Conservation (phyloP, 2,113 vertebrate species). For the Dipodomys merriami region DNA sequence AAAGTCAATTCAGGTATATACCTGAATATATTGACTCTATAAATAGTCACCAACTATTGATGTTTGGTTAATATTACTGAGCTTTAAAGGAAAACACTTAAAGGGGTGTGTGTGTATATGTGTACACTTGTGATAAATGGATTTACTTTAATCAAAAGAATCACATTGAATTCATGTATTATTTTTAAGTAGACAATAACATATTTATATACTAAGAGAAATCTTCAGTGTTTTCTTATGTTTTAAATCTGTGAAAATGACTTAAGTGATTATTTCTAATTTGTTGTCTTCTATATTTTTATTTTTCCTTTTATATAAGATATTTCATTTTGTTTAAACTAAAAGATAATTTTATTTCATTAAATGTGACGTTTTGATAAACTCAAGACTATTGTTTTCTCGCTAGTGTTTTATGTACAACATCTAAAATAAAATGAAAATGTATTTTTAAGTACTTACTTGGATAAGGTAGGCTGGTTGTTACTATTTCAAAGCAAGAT, state of each 20-base stretch:
- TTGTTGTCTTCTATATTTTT: slow-evolving; percentile 28
- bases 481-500: slow-evolving; percentile 50
- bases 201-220: slow-evolving; percentile 35
- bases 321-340: slow-evolving; percentile 34
- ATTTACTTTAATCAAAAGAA: slow-evolving; percentile 21
- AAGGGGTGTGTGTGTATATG: not conserved
- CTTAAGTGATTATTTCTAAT: not conserved
- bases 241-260: slow-evolving; percentile 37
- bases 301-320: slow-evolving; percentile 43
- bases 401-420: not conserved
- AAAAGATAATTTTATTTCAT: slow-evolving; percentile 35
- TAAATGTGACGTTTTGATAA: slow-evolving; percentile 33
- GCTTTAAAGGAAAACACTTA: slow-evolving; percentile 51
- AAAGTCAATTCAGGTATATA: not conserved
- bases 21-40: not conserved
- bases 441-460: slow-evolving; percentile 32
- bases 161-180: slow-evolving; percentile 12
- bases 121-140: not conserved
- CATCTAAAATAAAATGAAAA: not conserved
- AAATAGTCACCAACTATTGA: not conserved
- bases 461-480: not conserved
- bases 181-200: not conserved
- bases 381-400: slow-evolving; percentile 6
- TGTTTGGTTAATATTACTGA: not conserved
- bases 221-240: not conserved